Evolutionary conservation across 2,888 invertebrate species (phyloP), one percentile per base, ranked within the genome.

Genomic region (Heteropelma amictum): DNA sequence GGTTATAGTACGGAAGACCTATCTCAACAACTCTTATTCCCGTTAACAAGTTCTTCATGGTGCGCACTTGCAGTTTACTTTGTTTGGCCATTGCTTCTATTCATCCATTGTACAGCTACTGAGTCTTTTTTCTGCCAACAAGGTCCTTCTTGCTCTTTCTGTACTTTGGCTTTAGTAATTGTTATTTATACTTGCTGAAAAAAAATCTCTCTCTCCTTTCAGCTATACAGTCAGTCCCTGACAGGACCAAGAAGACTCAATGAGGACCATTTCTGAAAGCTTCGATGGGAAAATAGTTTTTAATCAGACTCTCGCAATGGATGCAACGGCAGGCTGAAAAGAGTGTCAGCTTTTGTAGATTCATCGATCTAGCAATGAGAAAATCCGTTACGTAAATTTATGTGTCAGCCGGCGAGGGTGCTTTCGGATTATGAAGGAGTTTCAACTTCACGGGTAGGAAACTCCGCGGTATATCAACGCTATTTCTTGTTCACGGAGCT

Each of bases 271-370:
- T n/a, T n/a, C n/a, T n/a, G n/a, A n/a, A n/a, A n/a, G n/a, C n/a
- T n/a, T n/a, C n/a, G n/a, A n/a, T n/a, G n/a, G n/a, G n/a, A n/a
- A n/a, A n/a, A n/a, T n/a, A n/a, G n/a, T n/a, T n/a, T n/a, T n/a
- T n/a, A n/a, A n/a, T n/a, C n/a, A n/a, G n/a, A n/a, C n/a, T n/a
- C n/a, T n/a, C n/a, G n/a, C n/a, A n/a, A n/a, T n/a, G 23, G 23
- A 14, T 56, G 38, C 42, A 30, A n/a, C 19, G 40, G 38, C 40
- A 30, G 53, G 12, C 26, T n/a, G 23, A 23, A 35, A 64, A 64
- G 64, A 63, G 64, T 67, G 68, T 70, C 73, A 73, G 72, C 76
- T 77, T 77, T 67, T 75, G 61, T 53, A 49, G 53, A 70, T 61
- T 63, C 67, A 35, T 6, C 17, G 49, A 49, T 42, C 23, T 26